Conservation (phyloP, 2,797 vertebrate genomes). For the Anas bernieri region DNA sequence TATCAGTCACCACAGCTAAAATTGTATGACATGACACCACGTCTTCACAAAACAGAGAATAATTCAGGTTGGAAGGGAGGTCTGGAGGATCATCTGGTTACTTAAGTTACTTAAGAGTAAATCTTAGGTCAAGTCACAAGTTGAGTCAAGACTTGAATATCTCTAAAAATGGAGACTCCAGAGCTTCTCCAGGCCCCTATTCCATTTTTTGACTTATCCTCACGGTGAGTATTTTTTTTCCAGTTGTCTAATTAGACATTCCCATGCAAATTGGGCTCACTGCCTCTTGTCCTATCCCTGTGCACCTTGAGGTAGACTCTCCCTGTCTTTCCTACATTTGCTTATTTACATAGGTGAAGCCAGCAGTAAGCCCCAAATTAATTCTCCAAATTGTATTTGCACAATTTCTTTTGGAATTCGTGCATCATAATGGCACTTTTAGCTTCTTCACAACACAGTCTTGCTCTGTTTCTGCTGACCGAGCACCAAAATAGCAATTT, state of each 20-base stretch:
- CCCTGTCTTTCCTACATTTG: background rate
- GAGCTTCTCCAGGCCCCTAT: background rate
- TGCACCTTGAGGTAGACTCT: background rate
- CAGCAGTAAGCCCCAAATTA: background rate
- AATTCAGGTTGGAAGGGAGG: background rate
- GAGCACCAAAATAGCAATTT: background rate
- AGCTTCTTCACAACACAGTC: background rate
- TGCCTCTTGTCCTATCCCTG: background rate
- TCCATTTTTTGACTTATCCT: background rate
- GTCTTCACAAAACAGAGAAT: background rate
- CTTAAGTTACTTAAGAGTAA: background rate
- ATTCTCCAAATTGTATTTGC: background rate
- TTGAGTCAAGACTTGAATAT: background rate
- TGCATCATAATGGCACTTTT: background rate
- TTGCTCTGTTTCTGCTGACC: background rate
- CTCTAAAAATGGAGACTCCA: background rate
- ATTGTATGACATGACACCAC: background rate
- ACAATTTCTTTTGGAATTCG: background rate
- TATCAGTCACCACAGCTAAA: background rate
- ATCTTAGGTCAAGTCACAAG: background rate
- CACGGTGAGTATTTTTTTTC: background rate
- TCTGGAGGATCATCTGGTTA: background rate
- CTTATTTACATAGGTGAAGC: background rate
- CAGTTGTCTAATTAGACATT: background rate
- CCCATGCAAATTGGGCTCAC: background rate